phyloP scores from a whole-genome alignment of 2,888 invertebrate species.

The Parnassius glacialis region DNA sequence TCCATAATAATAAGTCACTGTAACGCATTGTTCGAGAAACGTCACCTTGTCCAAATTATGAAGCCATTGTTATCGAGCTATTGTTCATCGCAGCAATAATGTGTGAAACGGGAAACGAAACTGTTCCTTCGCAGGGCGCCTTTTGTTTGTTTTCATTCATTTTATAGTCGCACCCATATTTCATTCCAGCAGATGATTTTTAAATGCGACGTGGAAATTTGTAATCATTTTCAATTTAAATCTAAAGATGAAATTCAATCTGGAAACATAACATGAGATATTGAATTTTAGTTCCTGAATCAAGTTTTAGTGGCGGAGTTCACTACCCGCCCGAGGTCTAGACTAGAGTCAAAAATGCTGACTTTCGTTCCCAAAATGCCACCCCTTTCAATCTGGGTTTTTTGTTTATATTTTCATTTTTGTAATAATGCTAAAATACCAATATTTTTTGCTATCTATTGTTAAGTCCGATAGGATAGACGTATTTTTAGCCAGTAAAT shows the following conservation, averaged over 20 bases:
- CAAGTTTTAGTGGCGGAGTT: too few relatives aligned
- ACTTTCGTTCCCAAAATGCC: too few relatives aligned
- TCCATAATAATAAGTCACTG: constrained; percentile 73
- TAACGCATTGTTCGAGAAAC: constrained; percentile 71
- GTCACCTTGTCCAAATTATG: constrained; percentile 72
- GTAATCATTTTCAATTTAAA: constrained; percentile 1
- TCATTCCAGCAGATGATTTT: constrained; percentile 8
- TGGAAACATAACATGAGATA: background rate
- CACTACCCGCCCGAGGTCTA: too few relatives aligned
- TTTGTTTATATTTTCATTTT: too few relatives aligned
- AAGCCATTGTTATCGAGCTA: constrained; percentile 72
- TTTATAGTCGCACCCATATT: constrained; percentile 13
- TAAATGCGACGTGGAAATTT: constrained; percentile 5
- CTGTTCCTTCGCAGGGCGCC: constrained; percentile 50
- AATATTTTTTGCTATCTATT: too few relatives aligned
- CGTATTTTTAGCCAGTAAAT: too few relatives aligned
- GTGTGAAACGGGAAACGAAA: constrained; percentile 76
- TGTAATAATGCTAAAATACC: too few relatives aligned
- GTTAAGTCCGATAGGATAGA: too few relatives aligned
- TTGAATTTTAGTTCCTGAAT: too few relatives aligned
- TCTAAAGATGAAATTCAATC: background rate
- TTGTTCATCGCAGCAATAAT: constrained; percentile 71
- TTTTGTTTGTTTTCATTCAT: constrained; percentile 27
- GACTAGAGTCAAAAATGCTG: too few relatives aligned
- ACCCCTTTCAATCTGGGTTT: too few relatives aligned